Evolutionary conservation across 2,797 vertebrate species (phyloP).

Genomic region (Eremophila alpestris): DNA sequence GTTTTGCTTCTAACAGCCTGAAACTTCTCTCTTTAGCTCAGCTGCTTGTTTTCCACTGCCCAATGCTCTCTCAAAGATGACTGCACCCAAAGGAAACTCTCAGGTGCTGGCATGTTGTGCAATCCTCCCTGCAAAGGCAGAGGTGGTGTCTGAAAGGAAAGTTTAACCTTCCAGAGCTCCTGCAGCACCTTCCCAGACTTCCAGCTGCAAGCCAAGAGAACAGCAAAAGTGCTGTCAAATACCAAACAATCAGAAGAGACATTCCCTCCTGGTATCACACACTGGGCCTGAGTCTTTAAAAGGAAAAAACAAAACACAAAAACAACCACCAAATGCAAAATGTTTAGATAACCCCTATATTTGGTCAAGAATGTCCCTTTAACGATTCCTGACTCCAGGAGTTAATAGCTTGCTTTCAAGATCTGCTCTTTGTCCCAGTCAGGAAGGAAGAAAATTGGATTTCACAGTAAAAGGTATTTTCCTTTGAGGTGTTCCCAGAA

Average conservation of each 20-base stretch:
- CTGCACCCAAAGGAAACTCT: not conserved
- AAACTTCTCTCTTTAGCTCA: not conserved
- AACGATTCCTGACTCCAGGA: not conserved
- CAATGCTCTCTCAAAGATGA: not conserved
- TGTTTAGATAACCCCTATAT: not conserved
- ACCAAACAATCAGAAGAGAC: not conserved
- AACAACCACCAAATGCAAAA: not conserved
- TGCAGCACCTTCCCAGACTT: not conserved
- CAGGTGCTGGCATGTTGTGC: not conserved
- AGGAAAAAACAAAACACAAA: not conserved
- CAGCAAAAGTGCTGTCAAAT: not conserved
- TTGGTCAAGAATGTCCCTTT: not conserved
- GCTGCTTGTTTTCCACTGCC: not conserved
- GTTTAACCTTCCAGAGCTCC: not conserved
- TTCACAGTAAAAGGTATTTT: not conserved
- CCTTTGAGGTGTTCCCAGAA: not conserved
- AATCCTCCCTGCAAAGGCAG: not conserved
- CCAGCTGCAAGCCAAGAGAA: not conserved
- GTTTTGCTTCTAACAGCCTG: not conserved
- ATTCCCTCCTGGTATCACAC: not conserved
- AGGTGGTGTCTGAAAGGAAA: not conserved
- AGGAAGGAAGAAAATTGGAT: not conserved
- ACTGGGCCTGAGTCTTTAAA: not conserved
- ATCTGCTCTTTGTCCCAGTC: not conserved
- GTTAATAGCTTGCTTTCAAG: not conserved